Evolutionary conservation across 2,113 vertebrate species (phyloP), one percentile per base, ranked within the genome.

Genomic region (Lepisosteus osseus): DNA sequence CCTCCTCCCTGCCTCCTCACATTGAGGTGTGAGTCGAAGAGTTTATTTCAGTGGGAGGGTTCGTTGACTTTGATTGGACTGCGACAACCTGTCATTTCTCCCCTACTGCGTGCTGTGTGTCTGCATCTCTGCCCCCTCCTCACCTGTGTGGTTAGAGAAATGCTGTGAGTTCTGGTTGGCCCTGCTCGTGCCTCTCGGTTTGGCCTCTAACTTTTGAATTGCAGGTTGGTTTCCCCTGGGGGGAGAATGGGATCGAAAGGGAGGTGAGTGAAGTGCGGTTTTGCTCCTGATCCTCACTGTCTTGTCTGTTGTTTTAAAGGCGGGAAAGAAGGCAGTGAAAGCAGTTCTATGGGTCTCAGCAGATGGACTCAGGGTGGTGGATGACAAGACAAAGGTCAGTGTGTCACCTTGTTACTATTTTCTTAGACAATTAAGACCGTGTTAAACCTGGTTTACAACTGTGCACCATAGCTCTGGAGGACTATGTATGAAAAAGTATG

Each of bases 311-410:
- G 47, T 68, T 72, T 82, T 59, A 71, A 94, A 99, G 97, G 94
- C 94, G 59, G 97, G 97, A 78, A 98, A 98, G 93, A 99, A 99
- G 80, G 91, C 95, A 0, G 95, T 98, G 76, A 96, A 95, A 67
- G 97, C 97, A 0, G 94, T 99, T 80, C 84, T 99, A 67, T 98
- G 95, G 97, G 97, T 99, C 69, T 99, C 97, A 0, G 97, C 97
- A 15, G 97, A 99, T 74, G 97, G 97, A 80, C 95, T 99, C 70
- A 87, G 97, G 70, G 97, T 99, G 14, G 97, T 99, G 73, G 97
- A 99, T 78, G 97, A 99, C 85, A 99, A 98, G 90, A 99, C 97
- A 69, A 99, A 99, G 97, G 97, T 99, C 90, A 89, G 88, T 75
- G 54, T 78, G 80, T 5, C 3, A 13, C 14, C n/a, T 59, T 59